Percentiles rank a stretch among this genome's conserved stretches.
phyloP scores from a whole-genome alignment of 2,113 vertebrate species.

The Sceloporus undulatus region DNA sequence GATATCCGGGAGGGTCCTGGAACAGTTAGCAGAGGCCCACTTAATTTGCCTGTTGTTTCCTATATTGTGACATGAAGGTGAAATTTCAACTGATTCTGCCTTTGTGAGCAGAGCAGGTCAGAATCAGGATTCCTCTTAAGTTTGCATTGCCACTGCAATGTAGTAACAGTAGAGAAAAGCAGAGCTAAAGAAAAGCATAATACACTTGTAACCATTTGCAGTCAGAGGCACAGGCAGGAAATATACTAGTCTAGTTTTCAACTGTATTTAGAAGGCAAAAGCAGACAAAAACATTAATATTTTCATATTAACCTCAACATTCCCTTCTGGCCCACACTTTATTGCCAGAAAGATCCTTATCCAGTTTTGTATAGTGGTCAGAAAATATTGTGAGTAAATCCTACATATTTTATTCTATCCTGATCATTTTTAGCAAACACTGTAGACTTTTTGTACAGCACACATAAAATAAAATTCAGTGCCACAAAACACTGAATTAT shows the following conservation, averaged over 20 bases:
- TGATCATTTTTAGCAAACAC: not conserved
- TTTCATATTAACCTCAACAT: too few species aligned
- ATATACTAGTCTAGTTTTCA: constrained; percentile 19
- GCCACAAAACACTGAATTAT: not conserved
- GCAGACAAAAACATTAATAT: too few species aligned
- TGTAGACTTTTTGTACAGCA: not conserved
- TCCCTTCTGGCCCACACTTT: not conserved
- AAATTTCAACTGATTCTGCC: constrained; percentile 35
- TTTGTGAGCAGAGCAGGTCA: constrained; percentile 50
- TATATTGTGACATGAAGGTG: constrained; percentile 29
- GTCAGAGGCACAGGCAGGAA: not conserved
- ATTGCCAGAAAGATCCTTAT: not conserved
- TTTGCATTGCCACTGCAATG: constrained; percentile 35
- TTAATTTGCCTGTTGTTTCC: not conserved
- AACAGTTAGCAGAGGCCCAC: too few species aligned
- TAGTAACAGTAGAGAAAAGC: constrained; percentile 29
- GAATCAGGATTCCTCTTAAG: constrained; percentile 45
- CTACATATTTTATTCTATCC: not conserved
- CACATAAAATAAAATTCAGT: not conserved
- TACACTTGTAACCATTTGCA: not conserved
- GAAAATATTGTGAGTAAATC: not conserved
- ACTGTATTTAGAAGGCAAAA: not conserved
- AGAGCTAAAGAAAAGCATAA: not conserved
- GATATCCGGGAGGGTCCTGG: too few species aligned
- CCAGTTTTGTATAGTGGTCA: not conserved